A percentile compares a stretch with the other conserved stretches of the same genome.
phyloP scores from a whole-genome alignment of 2,888 invertebrate genomes.

The Octodonta nipae region DNA sequence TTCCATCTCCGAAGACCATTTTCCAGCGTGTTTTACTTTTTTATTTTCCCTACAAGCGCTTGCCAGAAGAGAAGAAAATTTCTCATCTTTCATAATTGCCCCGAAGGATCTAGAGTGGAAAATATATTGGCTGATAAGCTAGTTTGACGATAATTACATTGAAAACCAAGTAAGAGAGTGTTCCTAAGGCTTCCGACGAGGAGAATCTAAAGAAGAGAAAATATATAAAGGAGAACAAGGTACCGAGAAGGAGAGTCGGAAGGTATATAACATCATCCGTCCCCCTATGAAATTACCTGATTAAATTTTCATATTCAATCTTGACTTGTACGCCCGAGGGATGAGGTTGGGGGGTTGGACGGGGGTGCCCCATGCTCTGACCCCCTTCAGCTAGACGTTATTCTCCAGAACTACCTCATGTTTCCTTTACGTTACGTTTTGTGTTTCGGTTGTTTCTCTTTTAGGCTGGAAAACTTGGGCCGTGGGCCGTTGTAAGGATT shows the following conservation, averaged over 20 bases:
- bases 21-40: too few relatives aligned
- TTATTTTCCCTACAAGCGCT: too few relatives aligned
- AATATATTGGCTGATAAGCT: slow-evolving; percentile 22
- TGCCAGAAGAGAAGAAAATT: background rate
- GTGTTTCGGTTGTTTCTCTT: too few relatives aligned
- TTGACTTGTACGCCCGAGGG: slow-evolving; percentile 53
- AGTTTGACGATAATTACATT: slow-evolving; percentile 24
- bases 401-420: too few relatives aligned
- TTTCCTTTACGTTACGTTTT: too few relatives aligned
- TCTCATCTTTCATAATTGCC: background rate
- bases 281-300: slow-evolving; percentile 56
- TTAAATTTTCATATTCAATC: slow-evolving; percentile 73
- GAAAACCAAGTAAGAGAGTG: slow-evolving; percentile 19
- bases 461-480: too few relatives aligned
- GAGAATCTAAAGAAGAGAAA: slow-evolving; percentile 13
- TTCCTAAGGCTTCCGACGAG: slow-evolving; percentile 12
- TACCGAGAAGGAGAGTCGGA: slow-evolving; percentile 15
- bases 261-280: slow-evolving; percentile 32
- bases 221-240: slow-evolving; percentile 21
- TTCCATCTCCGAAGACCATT: too few relatives aligned
- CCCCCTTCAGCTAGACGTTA: too few relatives aligned
- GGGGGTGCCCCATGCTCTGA: too few relatives aligned
- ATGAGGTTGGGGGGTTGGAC: too few relatives aligned
- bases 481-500: too few relatives aligned
- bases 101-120: slow-evolving; percentile 6